Evolutionary conservation across 2,888 invertebrate species (phyloP).

Genomic region (Drosophila subsilvestris): DNA sequence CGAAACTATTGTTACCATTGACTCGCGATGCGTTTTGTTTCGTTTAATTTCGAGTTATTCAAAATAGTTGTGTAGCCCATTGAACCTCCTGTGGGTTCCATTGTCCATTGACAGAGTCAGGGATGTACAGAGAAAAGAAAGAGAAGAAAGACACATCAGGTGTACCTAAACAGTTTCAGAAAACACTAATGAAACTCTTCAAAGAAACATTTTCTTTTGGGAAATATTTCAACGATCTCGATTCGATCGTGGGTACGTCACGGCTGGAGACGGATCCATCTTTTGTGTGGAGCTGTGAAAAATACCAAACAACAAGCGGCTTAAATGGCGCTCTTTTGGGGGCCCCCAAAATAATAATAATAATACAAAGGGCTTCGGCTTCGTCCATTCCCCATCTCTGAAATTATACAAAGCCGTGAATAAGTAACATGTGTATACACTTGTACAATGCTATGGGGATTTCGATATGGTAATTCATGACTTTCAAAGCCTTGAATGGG

Average conservation of each 20-base stretch:
- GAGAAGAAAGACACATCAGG: constrained; percentile 54
- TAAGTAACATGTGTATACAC: constrained; percentile 57
- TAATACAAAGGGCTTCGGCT: constrained; percentile 55
- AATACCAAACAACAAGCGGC: constrained; percentile 71
- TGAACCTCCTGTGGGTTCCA: constrained; percentile 69
- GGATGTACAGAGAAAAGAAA: constrained; percentile 1
- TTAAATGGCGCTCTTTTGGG: constrained; percentile 71
- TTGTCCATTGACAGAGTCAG: constrained; percentile 46
- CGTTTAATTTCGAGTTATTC: constrained; percentile 56
- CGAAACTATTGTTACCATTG: constrained; percentile 38
- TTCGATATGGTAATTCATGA: constrained; percentile 69
- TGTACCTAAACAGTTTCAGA: constrained; percentile 45
- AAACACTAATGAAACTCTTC: constrained; percentile 69
- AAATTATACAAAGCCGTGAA: constrained; percentile 59
- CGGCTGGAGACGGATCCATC: constrained; percentile 72
- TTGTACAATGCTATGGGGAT: constrained; percentile 53
- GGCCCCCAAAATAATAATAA: constrained; percentile 50
- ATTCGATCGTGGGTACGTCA: constrained; percentile 67
- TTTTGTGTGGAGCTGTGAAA: constrained; percentile 76
- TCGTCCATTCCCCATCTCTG: constrained; percentile 23
- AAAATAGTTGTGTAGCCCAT: constrained; percentile 50
- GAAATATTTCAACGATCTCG: constrained; percentile 57
- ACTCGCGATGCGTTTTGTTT: constrained; percentile 32
- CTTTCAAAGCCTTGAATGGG: constrained; percentile 42
- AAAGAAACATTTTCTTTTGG: constrained; percentile 47